Evolutionary conservation across 2,888 invertebrate genomes (phyloP).

Genomic region (Halocaridina rubra): DNA sequence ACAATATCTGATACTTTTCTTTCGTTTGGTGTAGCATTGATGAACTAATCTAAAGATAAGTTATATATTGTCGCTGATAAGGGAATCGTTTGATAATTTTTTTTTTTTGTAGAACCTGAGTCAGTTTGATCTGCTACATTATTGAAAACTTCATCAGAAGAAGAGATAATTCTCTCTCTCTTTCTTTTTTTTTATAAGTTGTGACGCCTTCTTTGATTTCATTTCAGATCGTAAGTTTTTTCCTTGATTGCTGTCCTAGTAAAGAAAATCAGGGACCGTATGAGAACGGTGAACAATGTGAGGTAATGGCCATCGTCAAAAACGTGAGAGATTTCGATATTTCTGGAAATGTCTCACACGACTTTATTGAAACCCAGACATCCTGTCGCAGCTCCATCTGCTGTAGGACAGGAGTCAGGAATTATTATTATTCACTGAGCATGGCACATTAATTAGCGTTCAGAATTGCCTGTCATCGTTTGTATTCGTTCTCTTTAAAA

Average conservation of each 20-base stretch:
- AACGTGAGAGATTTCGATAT: slow-evolving; percentile 35
- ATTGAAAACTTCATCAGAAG: too few relatives aligned
- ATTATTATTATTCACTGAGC: slow-evolving; percentile 48
- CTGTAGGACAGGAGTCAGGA: slow-evolving; percentile 53
- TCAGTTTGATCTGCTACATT: too few relatives aligned
- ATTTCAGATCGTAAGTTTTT: slow-evolving; percentile 59
- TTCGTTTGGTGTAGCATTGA: too few relatives aligned
- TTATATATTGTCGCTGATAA: too few relatives aligned
- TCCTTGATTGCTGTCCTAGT: slow-evolving; percentile 48
- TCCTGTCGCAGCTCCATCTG: slow-evolving; percentile 49
- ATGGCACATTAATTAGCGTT: slow-evolving; percentile 52
- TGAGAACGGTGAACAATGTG: slow-evolving; percentile 48
- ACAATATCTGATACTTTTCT: too few relatives aligned
- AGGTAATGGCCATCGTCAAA: slow-evolving; percentile 50
- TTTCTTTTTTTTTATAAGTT: too few relatives aligned
- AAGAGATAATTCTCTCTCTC: too few relatives aligned
- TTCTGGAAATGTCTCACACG: slow-evolving; percentile 52
- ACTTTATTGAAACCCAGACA: slow-evolving; percentile 49
- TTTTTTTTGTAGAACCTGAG: too few relatives aligned
- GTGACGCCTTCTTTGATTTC: slow-evolving; percentile 56
- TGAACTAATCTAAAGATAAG: too few relatives aligned
- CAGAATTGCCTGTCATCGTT: slow-evolving; percentile 45
- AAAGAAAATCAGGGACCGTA: slow-evolving; percentile 50
- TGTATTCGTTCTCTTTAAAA: slow-evolving; percentile 30
- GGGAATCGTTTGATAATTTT: too few relatives aligned